Evolutionary conservation across 1,140 invertebrate species (phyloP).

Genomic region (Drosophila bocqueti): DNA sequence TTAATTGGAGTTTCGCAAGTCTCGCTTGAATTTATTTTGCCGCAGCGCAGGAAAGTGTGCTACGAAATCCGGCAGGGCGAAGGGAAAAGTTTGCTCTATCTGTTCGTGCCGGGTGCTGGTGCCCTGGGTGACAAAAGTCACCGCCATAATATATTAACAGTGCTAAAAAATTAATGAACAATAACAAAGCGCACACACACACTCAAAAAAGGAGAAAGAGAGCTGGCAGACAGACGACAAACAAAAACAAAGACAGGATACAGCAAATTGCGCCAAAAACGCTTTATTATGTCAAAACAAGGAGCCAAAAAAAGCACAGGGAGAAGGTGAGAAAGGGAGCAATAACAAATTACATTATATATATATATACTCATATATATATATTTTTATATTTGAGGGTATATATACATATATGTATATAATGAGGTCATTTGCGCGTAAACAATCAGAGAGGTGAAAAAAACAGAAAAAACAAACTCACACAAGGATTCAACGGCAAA

Average conservation of each 20-base stretch:
- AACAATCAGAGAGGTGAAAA: conserved; percentile 61
- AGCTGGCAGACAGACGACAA: conserved; percentile 32
- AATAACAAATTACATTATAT: conserved; percentile 76
- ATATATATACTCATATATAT: conserved; percentile 12
- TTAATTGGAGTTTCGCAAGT: conserved; percentile 8
- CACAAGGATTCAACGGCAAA: background rate
- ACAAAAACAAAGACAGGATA: conserved; percentile 32
- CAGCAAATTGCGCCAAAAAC: conserved; percentile 68
- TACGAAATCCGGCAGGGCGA: background rate
- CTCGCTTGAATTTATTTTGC: conserved; percentile 1
- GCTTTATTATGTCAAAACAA: conserved; percentile 78
- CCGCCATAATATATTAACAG: conserved; percentile 74
- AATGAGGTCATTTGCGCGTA: conserved; percentile 82
- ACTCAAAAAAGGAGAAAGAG: background rate
- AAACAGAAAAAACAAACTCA: background rate
- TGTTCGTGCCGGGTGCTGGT: conserved; percentile 6
- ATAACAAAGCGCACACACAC: conserved; percentile 44
- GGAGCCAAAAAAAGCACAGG: conserved; percentile 38
- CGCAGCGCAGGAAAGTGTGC: conserved; percentile 18
- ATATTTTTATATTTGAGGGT: conserved; percentile 1
- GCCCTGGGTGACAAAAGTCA: conserved; percentile 22
- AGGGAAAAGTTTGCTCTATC: background rate
- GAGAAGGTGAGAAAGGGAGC: background rate
- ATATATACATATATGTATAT: conserved; percentile 27
- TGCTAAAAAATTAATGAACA: conserved; percentile 78